Evolutionary conservation across 2,113 vertebrate species (phyloP), one percentile per base, ranked within the genome.

Genomic region (Struthio camelus): DNA sequence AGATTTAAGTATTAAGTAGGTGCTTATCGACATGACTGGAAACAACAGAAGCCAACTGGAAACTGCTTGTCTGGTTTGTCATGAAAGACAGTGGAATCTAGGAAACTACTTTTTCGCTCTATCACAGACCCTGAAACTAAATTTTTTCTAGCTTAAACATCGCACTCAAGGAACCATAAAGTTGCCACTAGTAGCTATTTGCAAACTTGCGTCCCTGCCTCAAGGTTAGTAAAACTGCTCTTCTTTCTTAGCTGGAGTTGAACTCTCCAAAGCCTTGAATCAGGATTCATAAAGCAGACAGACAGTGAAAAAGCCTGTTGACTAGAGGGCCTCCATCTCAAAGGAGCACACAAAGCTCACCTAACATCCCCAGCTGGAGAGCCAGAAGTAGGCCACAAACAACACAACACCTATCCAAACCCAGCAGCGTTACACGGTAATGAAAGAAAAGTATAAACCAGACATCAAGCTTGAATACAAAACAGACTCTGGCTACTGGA

Each of bases 1-100:
- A 77, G 80, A 87, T 87, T 69, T 30, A 20, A 94, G 59, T 64
- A 92, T 89, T 96, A 92, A 95, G 54, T 46, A 91, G 76, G 42
- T 80, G 32, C 58, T 92, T 86, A 87, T 50, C 90, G 94, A 96
- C 65, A 42, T 4, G 18, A 93, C 65, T 95, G 90, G 73, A 88
- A 96, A 69, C 61, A 90, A 90, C 10, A 3, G 66, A 80, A 80
- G 40, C 25, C 65, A 88, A 80, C 14, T 30, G 86, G 66, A 91
- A 88, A 81, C 46, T 53, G 67, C 83, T 51, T 46, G 16, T 38
- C 22, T 95, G 85, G 76, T 91, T 92, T 94, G 80, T 64, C 64
- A 83, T 48, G 46, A 51, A 62, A 75, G n/a, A 88, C 36, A 71
- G 9, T 17, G 58, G 46, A 48, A 88, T 56, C 56, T 69, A 77